Conservation (phyloP, 2,888 invertebrate species). For the Alviniconcha strummeri region DNA sequence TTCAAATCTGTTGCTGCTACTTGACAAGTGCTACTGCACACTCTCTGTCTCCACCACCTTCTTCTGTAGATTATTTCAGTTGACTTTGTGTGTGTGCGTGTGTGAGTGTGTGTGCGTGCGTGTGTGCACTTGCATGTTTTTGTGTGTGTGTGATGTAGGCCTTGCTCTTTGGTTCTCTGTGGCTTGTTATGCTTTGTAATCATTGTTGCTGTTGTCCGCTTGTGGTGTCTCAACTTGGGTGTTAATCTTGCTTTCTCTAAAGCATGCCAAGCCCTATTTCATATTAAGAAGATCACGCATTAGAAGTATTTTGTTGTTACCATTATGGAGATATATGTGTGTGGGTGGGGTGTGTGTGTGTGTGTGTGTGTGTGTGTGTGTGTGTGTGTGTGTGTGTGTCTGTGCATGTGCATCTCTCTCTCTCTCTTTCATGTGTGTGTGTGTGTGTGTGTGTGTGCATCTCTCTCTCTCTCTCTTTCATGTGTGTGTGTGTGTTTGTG, state of each 20-base stretch:
- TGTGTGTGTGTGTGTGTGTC: too few relatives aligned
- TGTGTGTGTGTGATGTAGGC: not conserved
- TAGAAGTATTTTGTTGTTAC: not conserved
- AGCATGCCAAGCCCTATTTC: not conserved
- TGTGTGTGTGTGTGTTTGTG: too few relatives aligned
- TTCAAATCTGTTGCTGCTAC: too few relatives aligned
- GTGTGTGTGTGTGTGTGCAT: too few relatives aligned
- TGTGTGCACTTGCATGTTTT: not conserved
- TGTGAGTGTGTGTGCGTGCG: not conserved
- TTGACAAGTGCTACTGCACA: too few relatives aligned
- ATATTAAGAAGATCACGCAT: not conserved
- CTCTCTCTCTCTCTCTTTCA: too few relatives aligned
- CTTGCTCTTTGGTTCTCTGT: not conserved
- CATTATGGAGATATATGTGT: too few relatives aligned
- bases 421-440: not conserved
- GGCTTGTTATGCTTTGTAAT: not conserved
- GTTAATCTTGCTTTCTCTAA: not conserved
- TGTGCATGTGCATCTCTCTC: conserved; percentile 1
- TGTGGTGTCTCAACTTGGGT: not conserved
- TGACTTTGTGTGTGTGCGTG: not conserved
- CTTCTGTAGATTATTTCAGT: too few relatives aligned
- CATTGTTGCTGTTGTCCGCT: not conserved
- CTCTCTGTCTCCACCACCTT: too few relatives aligned
- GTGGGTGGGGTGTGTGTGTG: too few relatives aligned
- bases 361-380: too few relatives aligned